Conservation (phyloP, 2,113 vertebrate genomes). For the Melanerpes formicivorus region DNA sequence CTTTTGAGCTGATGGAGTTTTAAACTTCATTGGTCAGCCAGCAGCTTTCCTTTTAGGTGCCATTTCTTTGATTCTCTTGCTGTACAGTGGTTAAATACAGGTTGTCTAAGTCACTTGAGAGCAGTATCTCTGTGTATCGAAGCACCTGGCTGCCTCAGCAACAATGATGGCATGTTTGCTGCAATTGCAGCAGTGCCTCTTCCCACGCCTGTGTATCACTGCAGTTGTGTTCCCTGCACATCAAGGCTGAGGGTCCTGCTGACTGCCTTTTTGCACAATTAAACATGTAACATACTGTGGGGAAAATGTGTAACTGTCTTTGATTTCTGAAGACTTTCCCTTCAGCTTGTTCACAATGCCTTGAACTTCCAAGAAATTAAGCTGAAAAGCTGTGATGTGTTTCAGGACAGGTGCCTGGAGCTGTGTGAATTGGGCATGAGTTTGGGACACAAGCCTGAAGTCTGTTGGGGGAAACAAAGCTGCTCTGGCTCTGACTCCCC, state of each 20-base stretch:
- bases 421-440: neutral
- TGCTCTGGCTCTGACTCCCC: neutral
- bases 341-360: neutral
- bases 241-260: neutral
- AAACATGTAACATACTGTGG: neutral
- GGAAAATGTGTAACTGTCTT: neutral
- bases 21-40: neutral
- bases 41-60: neutral
- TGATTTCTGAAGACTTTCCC: neutral
- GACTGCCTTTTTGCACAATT: neutral
- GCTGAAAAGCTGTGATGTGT: neutral
- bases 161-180: neutral
- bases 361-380: neutral
- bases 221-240: neutral
- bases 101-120: neutral
- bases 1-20: neutral
- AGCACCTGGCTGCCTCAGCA: neutral
- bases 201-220: neutral
- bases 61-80: neutral
- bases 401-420: neutral
- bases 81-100: neutral
- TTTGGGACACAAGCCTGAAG: neutral
- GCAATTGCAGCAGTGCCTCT: neutral
- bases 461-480: neutral
- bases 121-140: neutral